phyloP scores from a whole-genome alignment of 2,888 invertebrate genomes.

The Liodrosophila aerea region DNA sequence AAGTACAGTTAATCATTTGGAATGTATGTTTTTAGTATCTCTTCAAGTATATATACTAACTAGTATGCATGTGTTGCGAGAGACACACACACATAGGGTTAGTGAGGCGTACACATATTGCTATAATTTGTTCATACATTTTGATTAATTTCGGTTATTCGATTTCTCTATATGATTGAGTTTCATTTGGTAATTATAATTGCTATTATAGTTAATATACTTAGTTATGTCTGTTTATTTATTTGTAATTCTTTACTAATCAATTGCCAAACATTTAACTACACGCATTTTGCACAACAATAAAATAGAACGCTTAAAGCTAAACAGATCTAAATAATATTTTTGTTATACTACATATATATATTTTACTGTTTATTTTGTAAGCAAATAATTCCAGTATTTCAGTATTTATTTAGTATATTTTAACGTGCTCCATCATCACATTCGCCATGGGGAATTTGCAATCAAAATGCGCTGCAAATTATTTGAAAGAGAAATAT shows the following conservation, averaged over 20 bases:
- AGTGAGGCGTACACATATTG: constrained; percentile 45
- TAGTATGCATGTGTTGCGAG: constrained; percentile 13
- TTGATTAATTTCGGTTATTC: constrained; percentile 11
- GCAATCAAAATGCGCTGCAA: constrained; percentile 3
- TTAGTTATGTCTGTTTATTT: constrained; percentile 2
- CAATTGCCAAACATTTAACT: constrained; percentile 47
- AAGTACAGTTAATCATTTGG: constrained; percentile 25
- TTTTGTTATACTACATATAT: constrained; percentile 13
- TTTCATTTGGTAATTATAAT: not conserved
- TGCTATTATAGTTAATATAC: not conserved
- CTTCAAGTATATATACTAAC: constrained; percentile 19
- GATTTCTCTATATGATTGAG: constrained; percentile 10
- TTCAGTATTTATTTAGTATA: constrained; percentile 8
- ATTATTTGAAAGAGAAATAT: not conserved
- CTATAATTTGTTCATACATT: constrained; percentile 39
- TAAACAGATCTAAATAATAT: constrained; percentile 22
- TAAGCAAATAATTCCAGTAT: not conserved
- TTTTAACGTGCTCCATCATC: constrained; percentile 16
- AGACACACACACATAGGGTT: constrained; percentile 12
- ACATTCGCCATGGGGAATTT: constrained; percentile 14
- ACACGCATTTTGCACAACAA: constrained; percentile 41
- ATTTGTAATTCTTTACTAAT: constrained; percentile 32
- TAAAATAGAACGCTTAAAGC: constrained; percentile 21
- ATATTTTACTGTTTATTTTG: constrained; percentile 3
- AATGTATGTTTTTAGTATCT: constrained; percentile 3